These are phyloP conservation scores for Dolomedes plantarius DNA, from an alignment of 2,888 invertebrate genomes.

Conservation along the genomic window DNA sequence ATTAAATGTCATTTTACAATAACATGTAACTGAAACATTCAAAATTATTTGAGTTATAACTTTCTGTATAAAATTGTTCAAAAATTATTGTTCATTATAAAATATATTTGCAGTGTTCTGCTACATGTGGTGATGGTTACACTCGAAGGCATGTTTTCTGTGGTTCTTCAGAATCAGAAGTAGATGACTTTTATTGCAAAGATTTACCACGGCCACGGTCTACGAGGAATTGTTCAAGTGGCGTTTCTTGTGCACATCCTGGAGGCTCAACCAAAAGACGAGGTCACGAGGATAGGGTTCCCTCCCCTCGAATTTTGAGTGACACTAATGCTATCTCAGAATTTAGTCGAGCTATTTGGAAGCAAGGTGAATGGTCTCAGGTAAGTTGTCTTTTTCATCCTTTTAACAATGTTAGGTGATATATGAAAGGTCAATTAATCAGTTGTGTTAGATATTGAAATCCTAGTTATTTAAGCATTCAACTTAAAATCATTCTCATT, in stretches of 20 bases:
- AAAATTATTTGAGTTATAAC: too few relatives aligned
- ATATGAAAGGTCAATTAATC: too few relatives aligned
- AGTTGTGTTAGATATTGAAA: too few relatives aligned
- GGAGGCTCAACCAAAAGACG: background rate
- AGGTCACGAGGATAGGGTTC: background rate
- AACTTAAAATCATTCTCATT: too few relatives aligned
- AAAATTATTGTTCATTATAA: too few relatives aligned
- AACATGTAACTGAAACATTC: too few relatives aligned
- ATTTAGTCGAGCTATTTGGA: conserved; percentile 41
- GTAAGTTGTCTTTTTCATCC: conserved; percentile 18
- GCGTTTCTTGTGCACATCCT: conserved; percentile 8
- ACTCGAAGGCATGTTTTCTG: conserved; percentile 39
- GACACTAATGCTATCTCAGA: conserved; percentile 55
- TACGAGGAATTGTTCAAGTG: conserved; percentile 31
- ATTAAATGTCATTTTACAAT: too few relatives aligned
- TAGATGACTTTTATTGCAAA: conserved; percentile 36
- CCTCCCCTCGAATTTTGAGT: conserved; percentile 20
- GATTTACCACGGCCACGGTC: conserved; percentile 11
- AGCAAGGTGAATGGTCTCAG: conserved; percentile 49
- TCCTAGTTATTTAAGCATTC: too few relatives aligned
- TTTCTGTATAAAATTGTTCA: too few relatives aligned
- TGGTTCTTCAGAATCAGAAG: conserved; percentile 14
- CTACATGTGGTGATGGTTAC: conserved; percentile 54
- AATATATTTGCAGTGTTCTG: conserved; percentile 56
- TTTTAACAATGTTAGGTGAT: background rate